Conservation (phyloP, 2,797 vertebrate genomes). For the Morelia viridis region DNA sequence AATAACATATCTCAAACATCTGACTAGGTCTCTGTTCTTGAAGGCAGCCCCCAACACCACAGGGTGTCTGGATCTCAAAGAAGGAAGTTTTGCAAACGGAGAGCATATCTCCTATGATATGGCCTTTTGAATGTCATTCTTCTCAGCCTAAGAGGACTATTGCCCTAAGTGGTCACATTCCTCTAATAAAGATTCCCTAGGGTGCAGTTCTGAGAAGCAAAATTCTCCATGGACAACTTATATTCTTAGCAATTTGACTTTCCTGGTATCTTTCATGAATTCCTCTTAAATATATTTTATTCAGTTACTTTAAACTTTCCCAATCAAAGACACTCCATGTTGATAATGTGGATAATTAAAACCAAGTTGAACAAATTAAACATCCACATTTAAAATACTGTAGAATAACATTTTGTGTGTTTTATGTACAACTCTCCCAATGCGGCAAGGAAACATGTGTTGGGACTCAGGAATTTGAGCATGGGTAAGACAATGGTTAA, state of each 20-base stretch:
- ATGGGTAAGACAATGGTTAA: background rate
- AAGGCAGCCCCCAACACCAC: background rate
- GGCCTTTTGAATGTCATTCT: background rate
- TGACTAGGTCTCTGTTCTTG: background rate
- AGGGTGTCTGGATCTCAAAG: background rate
- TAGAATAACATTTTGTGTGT: background rate
- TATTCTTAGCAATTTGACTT: background rate
- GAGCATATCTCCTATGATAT: background rate
- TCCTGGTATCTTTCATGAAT: background rate
- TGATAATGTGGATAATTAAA: background rate
- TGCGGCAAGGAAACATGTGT: too few relatives aligned
- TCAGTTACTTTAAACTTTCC: background rate
- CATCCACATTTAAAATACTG: background rate
- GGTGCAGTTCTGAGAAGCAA: background rate
- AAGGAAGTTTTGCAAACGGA: background rate
- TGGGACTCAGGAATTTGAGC: background rate
- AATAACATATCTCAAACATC: background rate
- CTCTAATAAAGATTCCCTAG: background rate
- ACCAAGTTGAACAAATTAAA: background rate
- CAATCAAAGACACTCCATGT: background rate
- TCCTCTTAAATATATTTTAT: background rate
- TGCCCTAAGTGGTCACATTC: background rate
- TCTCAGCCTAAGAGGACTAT: background rate
- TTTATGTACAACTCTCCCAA: background rate
- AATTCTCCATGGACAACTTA: background rate